Percentiles rank a stretch among this genome's conserved stretches.
These are phyloP conservation scores for Phylloscopus collybita DNA, from an alignment of 2,797 vertebrate genomes.

Conservation along the genomic window DNA sequence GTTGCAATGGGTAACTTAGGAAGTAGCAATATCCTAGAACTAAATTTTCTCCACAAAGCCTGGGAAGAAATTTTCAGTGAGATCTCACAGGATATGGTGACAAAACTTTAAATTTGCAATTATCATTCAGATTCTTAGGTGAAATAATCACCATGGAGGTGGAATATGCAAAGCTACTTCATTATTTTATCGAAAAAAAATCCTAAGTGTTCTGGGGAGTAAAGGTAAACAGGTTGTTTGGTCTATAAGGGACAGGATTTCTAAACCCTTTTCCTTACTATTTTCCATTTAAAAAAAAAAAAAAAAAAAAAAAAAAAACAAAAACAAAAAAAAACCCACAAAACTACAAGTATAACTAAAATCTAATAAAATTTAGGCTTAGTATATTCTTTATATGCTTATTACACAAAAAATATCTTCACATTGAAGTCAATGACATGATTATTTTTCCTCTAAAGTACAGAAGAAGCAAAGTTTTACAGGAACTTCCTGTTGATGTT, in stretches of 20 bases:
- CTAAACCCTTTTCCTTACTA: not conserved
- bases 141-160: not conserved
- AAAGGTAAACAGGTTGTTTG: not conserved
- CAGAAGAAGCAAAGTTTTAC: not conserved
- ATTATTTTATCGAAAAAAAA: not conserved
- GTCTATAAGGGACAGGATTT: not conserved
- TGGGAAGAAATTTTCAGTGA: not conserved
- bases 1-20: not conserved
- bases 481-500: not conserved
- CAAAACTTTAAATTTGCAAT: not conserved
- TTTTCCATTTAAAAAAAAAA: not conserved
- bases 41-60: not conserved
- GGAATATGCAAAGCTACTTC: not conserved
- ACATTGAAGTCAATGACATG: not conserved
- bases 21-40: not conserved
- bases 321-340: no score
- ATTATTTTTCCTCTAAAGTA: not conserved
- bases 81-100: not conserved
- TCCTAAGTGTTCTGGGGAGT: not conserved
- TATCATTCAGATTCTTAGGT: not conserved
- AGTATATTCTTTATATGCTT: not conserved
- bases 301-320: not conserved
- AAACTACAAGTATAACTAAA: not conserved
- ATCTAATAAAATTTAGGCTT: not conserved
- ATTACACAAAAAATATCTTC: not conserved